phyloP scores from a whole-genome alignment of 2,888 invertebrate genomes.

The Barypeithes pellucidus region DNA sequence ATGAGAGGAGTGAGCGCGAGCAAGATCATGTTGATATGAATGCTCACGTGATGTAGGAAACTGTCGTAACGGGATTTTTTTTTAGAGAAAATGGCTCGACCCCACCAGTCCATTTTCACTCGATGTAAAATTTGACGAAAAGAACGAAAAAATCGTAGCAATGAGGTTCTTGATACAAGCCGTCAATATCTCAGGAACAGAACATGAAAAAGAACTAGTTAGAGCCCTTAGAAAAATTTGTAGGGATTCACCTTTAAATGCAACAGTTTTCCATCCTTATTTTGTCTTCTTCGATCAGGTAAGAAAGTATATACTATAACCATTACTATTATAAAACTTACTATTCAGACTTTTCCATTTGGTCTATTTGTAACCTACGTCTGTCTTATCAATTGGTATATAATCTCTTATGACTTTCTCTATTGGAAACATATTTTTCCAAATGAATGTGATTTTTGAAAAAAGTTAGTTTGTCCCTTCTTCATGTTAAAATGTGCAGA shows the following conservation, averaged over 20 bases:
- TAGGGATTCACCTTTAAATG: conserved; percentile 84
- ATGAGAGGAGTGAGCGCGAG: too few species aligned
- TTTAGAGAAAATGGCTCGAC: conserved; percentile 78
- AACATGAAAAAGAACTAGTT: conserved; percentile 94
- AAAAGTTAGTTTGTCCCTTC: too few species aligned
- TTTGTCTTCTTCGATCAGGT: conserved; percentile 96
- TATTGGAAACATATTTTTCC: too few species aligned
- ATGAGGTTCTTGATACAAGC: conserved; percentile 92
- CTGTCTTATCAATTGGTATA: too few species aligned
- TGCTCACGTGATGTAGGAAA: too few species aligned
- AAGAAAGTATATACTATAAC: conserved; percentile 51
- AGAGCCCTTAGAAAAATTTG: conserved; percentile 84
- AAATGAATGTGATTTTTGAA: too few species aligned
- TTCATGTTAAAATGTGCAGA: too few species aligned
- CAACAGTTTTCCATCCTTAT: conserved; percentile 95
- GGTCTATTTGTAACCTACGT: too few species aligned
- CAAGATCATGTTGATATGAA: too few species aligned
- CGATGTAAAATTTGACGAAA: conserved; percentile 88
- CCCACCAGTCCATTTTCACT: conserved; percentile 85
- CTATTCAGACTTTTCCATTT: too few species aligned
- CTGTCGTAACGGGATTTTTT: conserved; percentile 67
- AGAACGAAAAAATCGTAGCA: conserved; percentile 80
- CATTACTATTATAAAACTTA: too few species aligned
- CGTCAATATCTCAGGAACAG: conserved; percentile 90
- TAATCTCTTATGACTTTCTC: too few species aligned